Conservation (phyloP, 2,888 invertebrate genomes). For the Muschampia plurimacula region DNA sequence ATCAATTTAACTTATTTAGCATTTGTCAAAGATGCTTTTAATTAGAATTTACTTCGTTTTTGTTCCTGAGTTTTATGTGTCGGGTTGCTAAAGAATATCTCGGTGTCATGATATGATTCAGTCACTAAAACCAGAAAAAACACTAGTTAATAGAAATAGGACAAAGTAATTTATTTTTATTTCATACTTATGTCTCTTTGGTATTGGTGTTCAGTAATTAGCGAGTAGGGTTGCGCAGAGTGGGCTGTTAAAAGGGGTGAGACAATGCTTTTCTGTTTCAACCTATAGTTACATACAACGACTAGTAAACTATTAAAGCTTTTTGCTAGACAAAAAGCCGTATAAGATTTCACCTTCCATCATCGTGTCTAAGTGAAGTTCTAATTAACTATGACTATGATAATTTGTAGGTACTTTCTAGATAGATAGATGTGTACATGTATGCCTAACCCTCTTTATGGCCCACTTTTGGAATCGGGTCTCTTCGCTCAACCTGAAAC, state of each 20-base stretch:
- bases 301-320: conserved; percentile 27
- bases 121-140: too few species aligned
- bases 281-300: conserved; percentile 44
- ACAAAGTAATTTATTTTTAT: not conserved
- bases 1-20: too few species aligned
- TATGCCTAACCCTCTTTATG: too few species aligned
- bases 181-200: conserved; percentile 53
- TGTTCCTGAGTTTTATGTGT: not conserved
- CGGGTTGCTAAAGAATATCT: not conserved
- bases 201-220: conserved; percentile 63
- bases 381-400: conserved; percentile 21
- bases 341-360: conserved; percentile 36
- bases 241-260: conserved; percentile 79
- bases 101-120: too few species aligned
- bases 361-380: conserved; percentile 21
- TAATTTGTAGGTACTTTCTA: not conserved
- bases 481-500: too few species aligned
- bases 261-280: conserved; percentile 60
- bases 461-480: too few species aligned
- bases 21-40: too few species aligned
- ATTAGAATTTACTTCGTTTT: too few species aligned
- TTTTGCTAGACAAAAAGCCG: conserved; percentile 35
- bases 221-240: conserved; percentile 67
- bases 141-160: not conserved
- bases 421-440: not conserved